Evolutionary conservation across 2,113 vertebrate genomes (phyloP), one percentile per base, ranked within the genome.

Genomic region (Poicephalus meyeri): DNA sequence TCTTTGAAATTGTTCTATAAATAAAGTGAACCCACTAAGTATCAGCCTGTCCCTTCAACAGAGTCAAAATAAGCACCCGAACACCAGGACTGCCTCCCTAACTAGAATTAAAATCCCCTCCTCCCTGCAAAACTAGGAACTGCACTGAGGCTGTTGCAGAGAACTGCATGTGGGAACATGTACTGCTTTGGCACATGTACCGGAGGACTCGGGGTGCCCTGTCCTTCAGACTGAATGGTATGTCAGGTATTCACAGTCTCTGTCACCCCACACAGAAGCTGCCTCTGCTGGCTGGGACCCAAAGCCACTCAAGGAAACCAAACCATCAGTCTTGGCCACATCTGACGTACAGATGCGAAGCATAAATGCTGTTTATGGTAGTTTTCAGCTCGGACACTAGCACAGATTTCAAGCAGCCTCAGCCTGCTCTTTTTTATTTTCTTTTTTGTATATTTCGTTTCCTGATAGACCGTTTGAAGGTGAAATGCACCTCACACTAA

Each of bases 111-210:
- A 79, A 89, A 69, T 39, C 35, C 29, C 68, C 37, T 85, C 12
- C 13, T 42, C 10, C 26, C 13, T 33, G 17, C 6, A 80, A 66
- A 91, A 46, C 2, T 4, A 9, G 18, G 28, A 25, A n/a, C 26
- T 16, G 10, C 2, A 4, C 8, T 16, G 35, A 24, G 26, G 7
- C 0, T 39, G 35, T 6, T 18, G 24, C 33, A 6, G 33, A 52
- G 17, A 37, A 11, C 3, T 6, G 5, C 6, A 0, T 0, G 8
- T 4, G 26, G 18, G 52, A 74, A 56, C 66, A 49, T 6, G 10
- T 1, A 0, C 13, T 17, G 15, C 41, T 64, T 35, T 5, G 3
- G 25, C 1, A 1, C 2, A 2, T 0, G 0, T 25, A 7, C 7
- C 29, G 16, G 37, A 28, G 20, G 19, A 29, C 2, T 0, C 9